Evolutionary conservation across 92 coral and sea anemone species (phyloP).

Genomic region (Bergia sp.): DNA sequence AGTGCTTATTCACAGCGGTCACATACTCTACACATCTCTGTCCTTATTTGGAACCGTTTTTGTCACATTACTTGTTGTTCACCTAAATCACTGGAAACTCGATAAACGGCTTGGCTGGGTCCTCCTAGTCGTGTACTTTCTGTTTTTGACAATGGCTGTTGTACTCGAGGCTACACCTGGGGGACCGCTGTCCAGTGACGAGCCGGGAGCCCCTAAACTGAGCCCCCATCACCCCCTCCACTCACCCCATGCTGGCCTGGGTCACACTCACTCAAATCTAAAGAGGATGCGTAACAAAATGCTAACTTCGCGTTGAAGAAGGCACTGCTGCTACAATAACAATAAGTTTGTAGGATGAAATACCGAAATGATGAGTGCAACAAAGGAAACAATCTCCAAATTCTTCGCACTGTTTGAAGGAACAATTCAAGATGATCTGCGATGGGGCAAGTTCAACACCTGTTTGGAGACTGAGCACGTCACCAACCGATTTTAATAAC

Average conservation of each 20-base stretch:
- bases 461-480: too few relatives aligned
- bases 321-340: not conserved
- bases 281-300: conserved; percentile 53
- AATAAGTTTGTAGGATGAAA: not conserved
- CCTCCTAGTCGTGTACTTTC: conserved; percentile 69
- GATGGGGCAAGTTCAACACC: too few relatives aligned
- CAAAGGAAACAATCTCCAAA: too few relatives aligned
- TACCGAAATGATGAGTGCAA: not conserved
- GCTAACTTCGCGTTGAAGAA: conserved; percentile 42
- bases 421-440: too few relatives aligned
- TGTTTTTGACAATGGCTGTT: conserved; percentile 85
- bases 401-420: too few relatives aligned
- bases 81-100: conserved; percentile 81
- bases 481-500: too few relatives aligned
- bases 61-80: conserved; percentile 68
- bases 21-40: conserved; percentile 84
- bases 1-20: conserved; percentile 93
- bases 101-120: conserved; percentile 84
- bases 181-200: conserved; percentile 65
- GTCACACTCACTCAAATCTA: conserved; percentile 61
- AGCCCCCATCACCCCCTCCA: conserved; percentile 92
- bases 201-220: conserved; percentile 71
- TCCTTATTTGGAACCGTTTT: conserved; percentile 94
- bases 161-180: conserved; percentile 90
- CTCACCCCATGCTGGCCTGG: conserved; percentile 87